Conservation (phyloP, 2,113 vertebrate genomes). For the Jaculus jaculus region DNA sequence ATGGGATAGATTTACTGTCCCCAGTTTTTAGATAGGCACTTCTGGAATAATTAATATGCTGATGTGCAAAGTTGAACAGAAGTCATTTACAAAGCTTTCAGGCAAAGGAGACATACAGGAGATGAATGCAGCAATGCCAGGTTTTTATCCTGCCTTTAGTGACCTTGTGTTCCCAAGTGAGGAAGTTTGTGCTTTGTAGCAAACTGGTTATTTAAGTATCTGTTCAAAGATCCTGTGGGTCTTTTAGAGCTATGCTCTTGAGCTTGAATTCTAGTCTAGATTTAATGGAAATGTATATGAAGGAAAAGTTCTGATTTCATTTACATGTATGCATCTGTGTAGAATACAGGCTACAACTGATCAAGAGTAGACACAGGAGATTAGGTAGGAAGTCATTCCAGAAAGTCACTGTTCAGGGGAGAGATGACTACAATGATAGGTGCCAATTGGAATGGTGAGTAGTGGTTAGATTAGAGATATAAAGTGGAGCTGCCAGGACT, state of each 20-base stretch:
- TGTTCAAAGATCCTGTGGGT: background rate
- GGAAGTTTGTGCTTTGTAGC: background rate
- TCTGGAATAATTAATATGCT: background rate
- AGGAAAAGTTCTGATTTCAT: background rate
- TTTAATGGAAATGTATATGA: constrained; percentile 6
- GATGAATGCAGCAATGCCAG: background rate
- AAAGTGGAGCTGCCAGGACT: background rate
- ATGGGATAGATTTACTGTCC: background rate
- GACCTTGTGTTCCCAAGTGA: background rate
- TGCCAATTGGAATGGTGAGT: background rate
- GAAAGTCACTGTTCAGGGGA: background rate
- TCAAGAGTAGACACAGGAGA: background rate
- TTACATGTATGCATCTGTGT: constrained; percentile 2
- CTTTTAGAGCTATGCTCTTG: background rate
- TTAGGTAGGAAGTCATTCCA: background rate
- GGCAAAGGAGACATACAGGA: background rate
- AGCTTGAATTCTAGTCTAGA: constrained; percentile 11
- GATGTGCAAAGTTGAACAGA: background rate
- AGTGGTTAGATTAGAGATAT: background rate
- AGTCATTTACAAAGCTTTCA: background rate
- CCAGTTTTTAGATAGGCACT: background rate
- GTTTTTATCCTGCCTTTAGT: background rate
- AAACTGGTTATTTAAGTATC: background rate
- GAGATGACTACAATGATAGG: background rate
- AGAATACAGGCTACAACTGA: background rate